These are phyloP conservation scores for Bujurquina vittata DNA, from an alignment of 2,113 vertebrate genomes.

Conservation along the genomic window DNA sequence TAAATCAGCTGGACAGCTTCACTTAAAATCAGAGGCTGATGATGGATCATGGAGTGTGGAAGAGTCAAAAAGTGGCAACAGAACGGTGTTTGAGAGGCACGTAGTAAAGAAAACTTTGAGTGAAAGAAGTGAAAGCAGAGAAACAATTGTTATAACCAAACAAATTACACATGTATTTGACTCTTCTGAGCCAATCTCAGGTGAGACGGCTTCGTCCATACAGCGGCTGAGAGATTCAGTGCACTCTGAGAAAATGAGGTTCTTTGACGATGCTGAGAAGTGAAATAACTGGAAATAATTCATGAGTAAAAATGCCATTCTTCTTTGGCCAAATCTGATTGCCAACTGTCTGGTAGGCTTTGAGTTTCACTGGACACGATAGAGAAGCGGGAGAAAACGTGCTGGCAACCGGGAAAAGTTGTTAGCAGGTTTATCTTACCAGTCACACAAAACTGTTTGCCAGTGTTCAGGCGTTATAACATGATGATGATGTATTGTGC, in stretches of 20 bases:
- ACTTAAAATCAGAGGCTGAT: conserved; percentile 23
- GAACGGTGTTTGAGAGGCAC: conserved; percentile 60
- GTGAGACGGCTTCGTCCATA: conserved; percentile 75
- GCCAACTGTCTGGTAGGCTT: neutral
- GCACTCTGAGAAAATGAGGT: conserved; percentile 82
- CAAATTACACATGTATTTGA: conserved; percentile 66
- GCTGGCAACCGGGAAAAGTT: neutral
- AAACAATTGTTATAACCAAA: conserved; percentile 73
- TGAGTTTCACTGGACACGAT: neutral
- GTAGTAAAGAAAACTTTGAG: conserved; percentile 63
- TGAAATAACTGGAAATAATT: conserved; percentile 25
- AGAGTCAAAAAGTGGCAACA: conserved; percentile 40
- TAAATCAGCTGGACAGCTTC: conserved; percentile 36
- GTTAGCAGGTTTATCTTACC: neutral
- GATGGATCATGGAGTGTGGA: conserved; percentile 55
- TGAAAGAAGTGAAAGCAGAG: conserved; percentile 68
- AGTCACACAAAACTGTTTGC: neutral
- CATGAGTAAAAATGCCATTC: neutral
- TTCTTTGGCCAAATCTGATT: neutral
- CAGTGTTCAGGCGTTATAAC: neutral
- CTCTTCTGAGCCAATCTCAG: conserved; percentile 65
- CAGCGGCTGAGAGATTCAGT: conserved; percentile 76
- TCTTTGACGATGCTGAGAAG: conserved; percentile 76
- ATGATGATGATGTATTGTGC: neutral
- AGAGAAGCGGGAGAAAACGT: neutral